A percentile compares a stretch with the other conserved stretches of the same genome.
Conservation (phyloP, 2,888 invertebrate species). For the Mellilla xanthometata region DNA sequence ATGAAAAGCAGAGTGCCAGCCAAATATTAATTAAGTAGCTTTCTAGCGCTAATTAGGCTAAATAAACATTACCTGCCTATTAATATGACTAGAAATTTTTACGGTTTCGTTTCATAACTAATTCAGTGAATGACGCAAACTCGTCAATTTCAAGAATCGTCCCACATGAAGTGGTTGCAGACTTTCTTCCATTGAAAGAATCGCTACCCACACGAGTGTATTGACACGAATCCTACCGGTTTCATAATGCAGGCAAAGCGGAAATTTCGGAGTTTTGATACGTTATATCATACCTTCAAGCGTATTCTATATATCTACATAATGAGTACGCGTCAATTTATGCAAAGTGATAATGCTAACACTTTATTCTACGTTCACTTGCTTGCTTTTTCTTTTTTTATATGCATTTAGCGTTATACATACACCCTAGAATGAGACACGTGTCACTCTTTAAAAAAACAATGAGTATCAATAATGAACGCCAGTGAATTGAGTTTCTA, state of each 20-base stretch:
- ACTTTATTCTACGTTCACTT: conserved; percentile 21
- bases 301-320: conserved; percentile 40
- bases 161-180: conserved; percentile 43
- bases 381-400: conserved; percentile 18
- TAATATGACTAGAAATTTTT: conserved; percentile 7
- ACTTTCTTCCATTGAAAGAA: conserved; percentile 77
- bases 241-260: conserved; percentile 63
- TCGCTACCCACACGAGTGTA: conserved; percentile 51
- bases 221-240: conserved; percentile 70
- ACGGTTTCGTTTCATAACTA: conserved; percentile 8
- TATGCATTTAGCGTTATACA: too few species aligned
- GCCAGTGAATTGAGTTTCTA: too few species aligned
- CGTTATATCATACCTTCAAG: conserved; percentile 55
- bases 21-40: conserved; percentile 24
- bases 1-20: conserved; percentile 48
- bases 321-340: conserved; percentile 36
- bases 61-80: conserved; percentile 12
- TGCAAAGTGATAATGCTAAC: conserved; percentile 32
- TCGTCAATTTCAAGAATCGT: conserved; percentile 45
- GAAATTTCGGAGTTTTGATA: conserved; percentile 61
- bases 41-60: conserved; percentile 27
- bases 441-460: too few species aligned
- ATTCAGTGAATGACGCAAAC: conserved; percentile 28
- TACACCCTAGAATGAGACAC: too few species aligned
- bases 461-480: too few species aligned